phyloP scores from a whole-genome alignment of 2,888 invertebrate genomes.

The Heliconius aoede region DNA sequence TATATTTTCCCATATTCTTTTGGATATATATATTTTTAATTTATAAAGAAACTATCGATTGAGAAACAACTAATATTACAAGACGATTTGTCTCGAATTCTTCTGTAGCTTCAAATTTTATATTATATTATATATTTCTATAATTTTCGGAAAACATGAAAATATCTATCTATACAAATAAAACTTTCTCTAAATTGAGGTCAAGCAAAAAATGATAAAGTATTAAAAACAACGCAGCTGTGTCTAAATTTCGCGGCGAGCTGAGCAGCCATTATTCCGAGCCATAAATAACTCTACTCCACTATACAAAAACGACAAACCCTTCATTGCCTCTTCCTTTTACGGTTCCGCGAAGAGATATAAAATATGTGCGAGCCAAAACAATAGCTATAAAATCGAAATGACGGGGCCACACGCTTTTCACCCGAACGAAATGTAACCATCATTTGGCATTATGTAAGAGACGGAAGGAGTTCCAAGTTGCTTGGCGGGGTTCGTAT shows the following conservation, averaged over 20 bases:
- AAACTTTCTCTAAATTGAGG: constrained; percentile 29
- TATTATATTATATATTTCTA: no score
- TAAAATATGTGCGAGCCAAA: constrained; percentile 80
- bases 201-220: constrained; percentile 41
- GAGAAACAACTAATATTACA: neutral
- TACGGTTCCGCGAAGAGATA: constrained; percentile 80
- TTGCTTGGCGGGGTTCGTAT: constrained; percentile 75
- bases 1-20: neutral
- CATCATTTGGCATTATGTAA: constrained; percentile 82
- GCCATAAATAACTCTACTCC: constrained; percentile 74
- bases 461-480: constrained; percentile 81
- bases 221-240: constrained; percentile 63
- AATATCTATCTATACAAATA: neutral
- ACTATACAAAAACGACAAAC: constrained; percentile 77
- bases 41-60: neutral
- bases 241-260: constrained; percentile 63
- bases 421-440: constrained; percentile 64
- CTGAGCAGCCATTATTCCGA: constrained; percentile 74
- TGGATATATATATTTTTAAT: neutral
- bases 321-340: constrained; percentile 83
- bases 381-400: constrained; percentile 80
- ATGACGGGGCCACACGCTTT: constrained; percentile 82
- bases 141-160: no score
- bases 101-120: neutral
- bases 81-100: neutral